Base-by-base conservation (phyloP, 2,888 invertebrate species). In the Macrostomum cliftonense region DNA sequence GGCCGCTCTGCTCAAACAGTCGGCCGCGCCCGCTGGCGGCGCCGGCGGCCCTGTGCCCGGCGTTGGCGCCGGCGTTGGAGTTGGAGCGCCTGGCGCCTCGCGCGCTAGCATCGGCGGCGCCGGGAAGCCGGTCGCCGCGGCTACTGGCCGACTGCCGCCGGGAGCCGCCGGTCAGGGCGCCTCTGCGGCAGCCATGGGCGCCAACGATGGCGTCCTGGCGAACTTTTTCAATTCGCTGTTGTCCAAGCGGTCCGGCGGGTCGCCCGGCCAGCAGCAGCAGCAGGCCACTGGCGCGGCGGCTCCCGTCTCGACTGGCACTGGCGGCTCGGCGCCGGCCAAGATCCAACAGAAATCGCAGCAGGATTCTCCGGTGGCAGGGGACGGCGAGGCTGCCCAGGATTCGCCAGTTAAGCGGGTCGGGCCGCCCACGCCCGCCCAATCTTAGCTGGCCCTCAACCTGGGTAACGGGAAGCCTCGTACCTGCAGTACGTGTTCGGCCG, bases 191-290 rank as follows among this genome's bases (percentile, higher is more conserved):
- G 54, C 58, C 20, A 56, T 57, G 12, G 39, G 83, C 2, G 80
- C 82, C 47, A 82, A 82, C 53, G 91, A 91, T 74, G 87, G 89
- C 52, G 89, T 93, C 48, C 74, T 95, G 55, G 93, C 93, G 12
- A 93, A 84, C 73, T 95, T 95, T 77, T 95, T 95, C 76, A 93
- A 93, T 75, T 91, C 91, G 55, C 76, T 95, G 63, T 77, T 95
- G 61, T 83, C 83, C 73, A 93, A 91, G 77, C 89, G 89, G 74
- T 80, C 84, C 4, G 43, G 20, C 14, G 43, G 17, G 14, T 45
- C 45, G 16, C 45, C 45, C 7, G 46, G 46, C 20, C 40, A 17
- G 40, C 40, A 40, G 40, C 17, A 17, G 17, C 40, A 17, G 40
- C 40, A 40, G 40, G 40, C 9, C 28, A 4, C 28, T 7, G 28